These are phyloP conservation scores for Netelia inedita DNA, from an alignment of 2,888 invertebrate species.

Conservation along the genomic window DNA sequence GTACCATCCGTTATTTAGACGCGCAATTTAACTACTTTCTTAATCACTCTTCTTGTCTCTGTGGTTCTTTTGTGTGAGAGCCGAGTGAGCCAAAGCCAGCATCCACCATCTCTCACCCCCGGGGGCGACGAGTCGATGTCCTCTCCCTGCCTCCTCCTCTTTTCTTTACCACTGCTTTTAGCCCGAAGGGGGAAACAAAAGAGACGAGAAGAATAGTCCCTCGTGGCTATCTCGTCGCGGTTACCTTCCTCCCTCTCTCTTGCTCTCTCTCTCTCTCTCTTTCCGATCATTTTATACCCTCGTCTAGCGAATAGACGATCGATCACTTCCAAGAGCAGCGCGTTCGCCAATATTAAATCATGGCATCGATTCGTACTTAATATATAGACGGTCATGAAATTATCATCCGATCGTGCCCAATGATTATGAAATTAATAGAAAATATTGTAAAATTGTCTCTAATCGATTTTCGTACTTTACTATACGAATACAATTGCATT, in stretches of 20 bases:
- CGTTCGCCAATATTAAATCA: no score
- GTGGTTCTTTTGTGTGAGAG: conserved; percentile 51
- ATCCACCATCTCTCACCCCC: not conserved
- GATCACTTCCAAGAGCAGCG: no score
- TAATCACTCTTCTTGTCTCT: conserved; percentile 72
- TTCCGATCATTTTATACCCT: not conserved
- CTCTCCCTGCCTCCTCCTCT: not conserved
- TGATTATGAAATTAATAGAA: no score
- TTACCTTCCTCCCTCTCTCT: not conserved
- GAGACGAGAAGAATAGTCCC: not conserved
- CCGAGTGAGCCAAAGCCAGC: not conserved
- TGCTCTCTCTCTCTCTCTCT: not conserved
- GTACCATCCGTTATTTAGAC: conserved; percentile 71
- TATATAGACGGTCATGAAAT: no score
- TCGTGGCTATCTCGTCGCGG: not conserved
- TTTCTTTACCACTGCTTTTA: not conserved
- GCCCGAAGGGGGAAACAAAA: conserved; percentile 7
- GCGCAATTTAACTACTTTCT: conserved; percentile 70
- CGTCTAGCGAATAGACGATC: no score
- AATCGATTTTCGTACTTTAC: no score
- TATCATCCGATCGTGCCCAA: no score
- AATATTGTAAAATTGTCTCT: no score
- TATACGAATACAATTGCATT: no score
- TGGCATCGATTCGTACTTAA: no score
- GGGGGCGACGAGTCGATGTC: conserved; percentile 34